Evolutionary conservation across 2,113 vertebrate species (phyloP).

Genomic region (Dendropsophus ebraccatus): DNA sequence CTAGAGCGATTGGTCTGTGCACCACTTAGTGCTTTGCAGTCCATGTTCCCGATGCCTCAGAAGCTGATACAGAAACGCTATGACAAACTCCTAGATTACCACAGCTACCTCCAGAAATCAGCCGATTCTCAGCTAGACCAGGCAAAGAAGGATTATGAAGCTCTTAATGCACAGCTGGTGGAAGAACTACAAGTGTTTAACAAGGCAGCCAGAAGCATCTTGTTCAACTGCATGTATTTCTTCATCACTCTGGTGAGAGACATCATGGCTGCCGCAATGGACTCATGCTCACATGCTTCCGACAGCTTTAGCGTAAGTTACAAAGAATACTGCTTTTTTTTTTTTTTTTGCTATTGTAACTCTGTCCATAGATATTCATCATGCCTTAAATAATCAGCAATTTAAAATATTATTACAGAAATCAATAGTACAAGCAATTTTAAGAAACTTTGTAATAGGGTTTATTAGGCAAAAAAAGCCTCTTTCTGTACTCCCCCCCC

Average conservation of each 20-base stretch:
- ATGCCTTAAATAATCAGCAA: too few relatives aligned
- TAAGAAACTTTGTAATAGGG: too few relatives aligned
- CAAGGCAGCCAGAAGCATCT: slow-evolving; percentile 75
- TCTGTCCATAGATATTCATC: too few relatives aligned
- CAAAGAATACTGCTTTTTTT: neutral
- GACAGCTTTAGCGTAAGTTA: slow-evolving; percentile 77
- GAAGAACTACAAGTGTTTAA: slow-evolving; percentile 94
- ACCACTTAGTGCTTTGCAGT: slow-evolving; percentile 83
- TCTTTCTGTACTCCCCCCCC: too few relatives aligned
- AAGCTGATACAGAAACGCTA: slow-evolving; percentile 98
- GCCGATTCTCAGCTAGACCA: slow-evolving; percentile 77
- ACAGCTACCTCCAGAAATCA: slow-evolving; percentile 81
- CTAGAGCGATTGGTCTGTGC: slow-evolving; percentile 80
- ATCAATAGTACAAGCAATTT: too few relatives aligned
- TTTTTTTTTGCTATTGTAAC: too few relatives aligned
- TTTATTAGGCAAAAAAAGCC: too few relatives aligned
- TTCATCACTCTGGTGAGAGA: slow-evolving; percentile 77
- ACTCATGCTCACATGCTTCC: slow-evolving; percentile 66
- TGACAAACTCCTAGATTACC: slow-evolving; percentile 93
- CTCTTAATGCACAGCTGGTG: slow-evolving; percentile 89
- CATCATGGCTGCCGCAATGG: slow-evolving; percentile 70
- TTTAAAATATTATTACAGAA: too few relatives aligned
- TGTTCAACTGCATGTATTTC: slow-evolving; percentile 81
- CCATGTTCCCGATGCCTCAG: slow-evolving; percentile 89
- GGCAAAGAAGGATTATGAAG: slow-evolving; percentile 88